phyloP scores from a whole-genome alignment of 2,797 vertebrate species.

The Enteromius argenteus region DNA sequence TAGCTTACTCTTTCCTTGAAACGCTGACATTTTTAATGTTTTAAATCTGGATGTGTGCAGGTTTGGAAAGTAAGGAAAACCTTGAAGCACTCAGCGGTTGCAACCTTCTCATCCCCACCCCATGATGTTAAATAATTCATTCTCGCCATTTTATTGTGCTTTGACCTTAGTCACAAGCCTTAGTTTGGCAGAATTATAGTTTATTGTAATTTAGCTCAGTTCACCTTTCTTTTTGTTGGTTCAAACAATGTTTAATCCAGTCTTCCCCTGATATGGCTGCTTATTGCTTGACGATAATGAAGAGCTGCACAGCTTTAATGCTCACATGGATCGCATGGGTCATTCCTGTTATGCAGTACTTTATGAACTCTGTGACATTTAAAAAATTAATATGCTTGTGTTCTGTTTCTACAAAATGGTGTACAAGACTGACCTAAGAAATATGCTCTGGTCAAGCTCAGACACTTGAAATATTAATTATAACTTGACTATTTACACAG shows the following conservation, averaged over 20 bases:
- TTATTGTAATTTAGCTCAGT: conserved; percentile 10
- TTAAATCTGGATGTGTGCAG: neutral
- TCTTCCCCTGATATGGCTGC: neutral
- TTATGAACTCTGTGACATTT: neutral
- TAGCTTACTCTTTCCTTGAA: neutral
- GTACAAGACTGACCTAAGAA: too few relatives aligned
- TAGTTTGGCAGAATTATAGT: conserved; percentile 41
- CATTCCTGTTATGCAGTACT: neutral
- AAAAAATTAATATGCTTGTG: neutral
- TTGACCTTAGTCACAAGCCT: conserved; percentile 43
- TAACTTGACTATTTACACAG: conserved; percentile 2
- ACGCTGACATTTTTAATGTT: conserved; percentile 9
- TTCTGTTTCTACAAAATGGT: neutral
- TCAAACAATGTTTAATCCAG: conserved; percentile 33
- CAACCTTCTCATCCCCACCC: neutral
- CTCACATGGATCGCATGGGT: neutral
- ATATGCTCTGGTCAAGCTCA: conserved; percentile 1
- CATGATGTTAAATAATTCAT: conserved; percentile 29
- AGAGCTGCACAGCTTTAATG: neutral
- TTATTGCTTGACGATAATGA: neutral
- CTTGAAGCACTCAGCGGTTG: neutral
- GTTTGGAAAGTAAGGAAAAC: neutral
- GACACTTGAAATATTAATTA: neutral
- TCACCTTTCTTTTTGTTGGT: conserved; percentile 46
- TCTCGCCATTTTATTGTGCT: conserved; percentile 44